Conservation (phyloP, 2,113 vertebrate species). For the Pogonocichla stellata region DNA sequence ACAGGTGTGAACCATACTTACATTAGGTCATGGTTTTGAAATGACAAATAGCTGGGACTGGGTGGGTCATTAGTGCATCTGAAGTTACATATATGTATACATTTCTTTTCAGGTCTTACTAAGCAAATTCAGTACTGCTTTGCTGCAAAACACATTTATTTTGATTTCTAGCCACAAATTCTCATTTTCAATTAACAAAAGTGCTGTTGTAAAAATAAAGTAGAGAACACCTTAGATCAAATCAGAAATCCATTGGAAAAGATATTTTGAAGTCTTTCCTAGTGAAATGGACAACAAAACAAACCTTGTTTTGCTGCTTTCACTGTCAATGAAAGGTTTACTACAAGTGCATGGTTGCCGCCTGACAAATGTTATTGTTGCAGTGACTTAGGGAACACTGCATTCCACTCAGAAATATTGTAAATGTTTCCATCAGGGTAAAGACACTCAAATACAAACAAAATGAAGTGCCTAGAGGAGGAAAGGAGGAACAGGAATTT, state of each 20-base stretch:
- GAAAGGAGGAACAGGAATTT: constrained; percentile 26
- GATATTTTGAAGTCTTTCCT: background rate
- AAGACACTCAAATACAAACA: constrained; percentile 30
- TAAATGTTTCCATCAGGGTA: constrained; percentile 46
- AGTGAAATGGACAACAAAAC: background rate
- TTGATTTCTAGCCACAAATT: background rate
- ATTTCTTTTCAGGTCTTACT: background rate
- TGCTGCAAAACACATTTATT: background rate
- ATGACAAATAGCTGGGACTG: background rate
- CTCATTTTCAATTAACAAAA: background rate
- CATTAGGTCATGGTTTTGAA: background rate
- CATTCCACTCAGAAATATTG: constrained; percentile 48
- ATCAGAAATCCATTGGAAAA: background rate
- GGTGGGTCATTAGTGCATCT: background rate
- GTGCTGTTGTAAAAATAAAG: background rate
- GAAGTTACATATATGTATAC: background rate
- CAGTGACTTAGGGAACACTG: constrained; percentile 9
- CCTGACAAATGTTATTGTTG: constrained; percentile 45
- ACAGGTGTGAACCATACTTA: background rate
- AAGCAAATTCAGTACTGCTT: background rate
- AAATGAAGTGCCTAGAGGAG: constrained; percentile 44
- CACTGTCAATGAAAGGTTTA: constrained; percentile 30
- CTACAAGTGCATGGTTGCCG: background rate
- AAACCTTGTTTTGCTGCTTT: background rate
- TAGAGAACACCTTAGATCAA: background rate